phyloP scores from a whole-genome alignment of 2,113 vertebrate species.

The Pseudopipra pipra region DNA sequence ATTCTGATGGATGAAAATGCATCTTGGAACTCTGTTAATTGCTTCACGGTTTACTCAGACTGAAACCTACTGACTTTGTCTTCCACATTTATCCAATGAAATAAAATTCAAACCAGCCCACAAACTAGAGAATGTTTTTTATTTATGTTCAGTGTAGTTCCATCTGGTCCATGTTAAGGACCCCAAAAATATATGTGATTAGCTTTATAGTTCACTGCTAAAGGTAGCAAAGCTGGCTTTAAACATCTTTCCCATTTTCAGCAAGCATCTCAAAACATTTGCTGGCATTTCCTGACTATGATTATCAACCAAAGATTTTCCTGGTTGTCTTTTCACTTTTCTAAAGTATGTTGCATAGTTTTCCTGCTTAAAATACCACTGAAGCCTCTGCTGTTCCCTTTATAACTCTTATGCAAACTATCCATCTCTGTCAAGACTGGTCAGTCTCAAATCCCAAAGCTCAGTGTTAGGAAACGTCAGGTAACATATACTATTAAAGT shows the following conservation, averaged over 20 bases:
- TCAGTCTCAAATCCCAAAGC: conserved; percentile 27
- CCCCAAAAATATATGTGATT: conserved; percentile 32
- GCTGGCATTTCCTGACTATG: conserved; percentile 20
- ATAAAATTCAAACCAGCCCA: conserved; percentile 64
- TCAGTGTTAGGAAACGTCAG: conserved; percentile 5
- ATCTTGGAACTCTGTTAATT: conserved; percentile 37
- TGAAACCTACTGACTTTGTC: conserved; percentile 29
- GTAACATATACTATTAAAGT: conserved; percentile 20
- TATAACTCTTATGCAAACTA: not conserved
- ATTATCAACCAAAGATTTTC: conserved; percentile 7
- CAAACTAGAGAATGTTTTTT: conserved; percentile 48
- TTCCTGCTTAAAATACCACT: not conserved
- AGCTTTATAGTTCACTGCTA: conserved; percentile 59
- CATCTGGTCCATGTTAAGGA: conserved; percentile 57
- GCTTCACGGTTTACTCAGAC: conserved; percentile 34
- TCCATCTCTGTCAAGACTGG: conserved; percentile 19
- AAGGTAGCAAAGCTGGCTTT: conserved; percentile 50
- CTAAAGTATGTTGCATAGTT: not conserved
- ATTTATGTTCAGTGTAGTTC: conserved; percentile 32
- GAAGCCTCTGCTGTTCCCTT: not conserved
- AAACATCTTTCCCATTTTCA: conserved; percentile 56
- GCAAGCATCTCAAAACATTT: conserved; percentile 42
- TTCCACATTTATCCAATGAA: conserved; percentile 47
- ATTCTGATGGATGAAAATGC: not conserved
- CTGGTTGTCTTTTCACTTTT: not conserved